phyloP scores from a whole-genome alignment of 2,113 vertebrate species.

The Opisthocomus hoazin region DNA sequence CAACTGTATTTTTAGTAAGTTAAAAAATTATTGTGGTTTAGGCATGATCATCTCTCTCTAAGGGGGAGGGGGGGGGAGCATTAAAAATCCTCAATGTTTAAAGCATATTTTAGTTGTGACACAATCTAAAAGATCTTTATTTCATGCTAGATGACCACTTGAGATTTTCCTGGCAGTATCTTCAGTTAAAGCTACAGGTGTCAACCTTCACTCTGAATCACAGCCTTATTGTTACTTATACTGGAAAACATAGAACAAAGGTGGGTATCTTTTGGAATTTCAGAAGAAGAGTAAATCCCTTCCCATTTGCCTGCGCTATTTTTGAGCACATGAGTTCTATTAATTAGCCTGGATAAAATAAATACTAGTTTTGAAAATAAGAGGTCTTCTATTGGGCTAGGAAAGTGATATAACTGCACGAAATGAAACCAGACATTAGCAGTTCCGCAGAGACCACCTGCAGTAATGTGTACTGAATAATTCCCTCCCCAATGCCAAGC shows the following conservation, averaged over 20 bases:
- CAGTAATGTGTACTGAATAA: not conserved
- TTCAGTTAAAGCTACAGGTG: not conserved
- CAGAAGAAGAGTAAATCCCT: not conserved
- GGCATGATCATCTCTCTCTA: not conserved
- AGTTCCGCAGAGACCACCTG: not conserved
- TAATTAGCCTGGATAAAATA: not conserved
- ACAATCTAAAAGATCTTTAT: not conserved
- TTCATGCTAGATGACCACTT: not conserved
- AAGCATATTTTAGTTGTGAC: not conserved
- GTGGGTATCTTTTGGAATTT: not conserved
- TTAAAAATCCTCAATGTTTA: not conserved
- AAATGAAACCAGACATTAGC: not conserved
- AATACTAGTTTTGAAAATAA: not conserved
- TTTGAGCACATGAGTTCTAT: not conserved
- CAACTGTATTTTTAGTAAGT: not conserved
- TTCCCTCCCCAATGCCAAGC: accelerated
- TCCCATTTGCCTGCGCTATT: not conserved
- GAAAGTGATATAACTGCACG: not conserved
- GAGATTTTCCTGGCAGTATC: not conserved
- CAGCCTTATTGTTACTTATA: not conserved
- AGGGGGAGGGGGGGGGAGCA: not conserved
- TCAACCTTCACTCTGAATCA: not conserved
- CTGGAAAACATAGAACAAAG: not conserved
- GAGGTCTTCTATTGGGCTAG: not conserved
- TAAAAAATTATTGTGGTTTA: not conserved